Evolutionary conservation across 2,797 vertebrate genomes (phyloP).

Genomic region (Enteromius thamalakanensis): DNA sequence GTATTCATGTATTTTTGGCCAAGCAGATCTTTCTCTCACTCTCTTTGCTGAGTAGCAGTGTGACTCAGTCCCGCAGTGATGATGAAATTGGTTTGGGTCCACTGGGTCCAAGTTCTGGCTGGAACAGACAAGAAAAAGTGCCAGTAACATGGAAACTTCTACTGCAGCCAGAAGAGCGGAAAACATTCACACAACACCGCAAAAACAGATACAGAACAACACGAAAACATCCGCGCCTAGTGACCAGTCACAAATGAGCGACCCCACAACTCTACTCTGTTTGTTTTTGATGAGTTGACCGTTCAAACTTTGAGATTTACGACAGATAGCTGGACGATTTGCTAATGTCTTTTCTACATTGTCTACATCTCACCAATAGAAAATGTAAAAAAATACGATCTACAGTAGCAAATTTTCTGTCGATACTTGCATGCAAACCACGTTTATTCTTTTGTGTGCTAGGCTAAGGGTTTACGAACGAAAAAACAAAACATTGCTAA

Average conservation of each 20-base stretch:
- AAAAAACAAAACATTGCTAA: not conserved
- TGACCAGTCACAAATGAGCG: not conserved
- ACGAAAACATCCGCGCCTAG: slow-evolving; percentile 28
- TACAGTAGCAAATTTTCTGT: not conserved
- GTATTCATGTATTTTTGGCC: slow-evolving; percentile 13
- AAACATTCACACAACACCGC: slow-evolving; percentile 31
- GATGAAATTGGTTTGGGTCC: slow-evolving; percentile 32
- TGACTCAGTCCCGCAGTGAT: slow-evolving; percentile 39
- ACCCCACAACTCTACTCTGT: not conserved
- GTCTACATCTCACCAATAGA: not conserved
- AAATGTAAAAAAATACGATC: not conserved
- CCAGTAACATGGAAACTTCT: slow-evolving; percentile 27
- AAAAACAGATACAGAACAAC: slow-evolving; percentile 32
- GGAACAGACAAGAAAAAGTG: not conserved
- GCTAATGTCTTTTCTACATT: not conserved
- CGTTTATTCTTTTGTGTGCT: not conserved
- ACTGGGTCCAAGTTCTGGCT: slow-evolving; percentile 41
- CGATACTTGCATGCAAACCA: not conserved
- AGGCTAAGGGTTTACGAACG: not conserved
- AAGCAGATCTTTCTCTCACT: slow-evolving; percentile 1
- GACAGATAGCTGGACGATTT: not conserved
- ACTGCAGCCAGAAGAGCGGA: slow-evolving; percentile 3
- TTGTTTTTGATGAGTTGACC: not conserved
- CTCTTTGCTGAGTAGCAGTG: slow-evolving; percentile 22
- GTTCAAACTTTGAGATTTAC: not conserved